A percentile compares a stretch with the other conserved stretches of the same genome.
Conservation (phyloP, 1,140 invertebrate genomes). For the Drosophila sechellia region DNA sequence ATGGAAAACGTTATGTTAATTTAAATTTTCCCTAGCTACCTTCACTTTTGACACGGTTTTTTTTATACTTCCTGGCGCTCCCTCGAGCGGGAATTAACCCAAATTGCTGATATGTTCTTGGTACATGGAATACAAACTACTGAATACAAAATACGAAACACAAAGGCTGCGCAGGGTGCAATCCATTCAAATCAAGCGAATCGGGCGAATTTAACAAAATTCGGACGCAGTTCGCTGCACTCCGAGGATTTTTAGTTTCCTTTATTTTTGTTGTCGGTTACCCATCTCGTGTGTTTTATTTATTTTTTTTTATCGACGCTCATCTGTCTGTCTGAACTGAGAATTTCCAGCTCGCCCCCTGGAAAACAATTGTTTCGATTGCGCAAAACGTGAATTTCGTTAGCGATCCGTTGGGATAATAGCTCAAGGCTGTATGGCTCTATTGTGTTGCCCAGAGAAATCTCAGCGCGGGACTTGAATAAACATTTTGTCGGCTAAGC, state of each 20-base stretch:
- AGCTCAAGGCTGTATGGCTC: constrained; percentile 77
- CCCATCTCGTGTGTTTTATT: constrained; percentile 1
- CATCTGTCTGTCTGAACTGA: constrained; percentile 24
- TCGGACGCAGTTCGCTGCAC: constrained; percentile 41
- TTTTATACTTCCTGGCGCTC: not conserved
- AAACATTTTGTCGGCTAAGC: constrained; percentile 75
- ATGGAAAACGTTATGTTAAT: too few relatives aligned
- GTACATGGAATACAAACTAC: not conserved
- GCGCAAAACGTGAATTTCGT: constrained; percentile 60
- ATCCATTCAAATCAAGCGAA: constrained; percentile 19
- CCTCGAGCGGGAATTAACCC: constrained; percentile 8
- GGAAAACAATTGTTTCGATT: constrained; percentile 73
- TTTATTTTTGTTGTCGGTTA: constrained; percentile 32
- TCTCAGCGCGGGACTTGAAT: constrained; percentile 55
- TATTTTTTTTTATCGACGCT: constrained; percentile 57
- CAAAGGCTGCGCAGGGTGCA: constrained; percentile 12
- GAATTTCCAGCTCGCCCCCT: constrained; percentile 22
- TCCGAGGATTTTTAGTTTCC: constrained; percentile 23
- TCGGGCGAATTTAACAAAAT: constrained; percentile 7
- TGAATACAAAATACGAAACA: not conserved
- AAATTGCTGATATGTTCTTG: constrained; percentile 13
- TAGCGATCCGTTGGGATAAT: constrained; percentile 63
- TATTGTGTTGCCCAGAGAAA: constrained; percentile 45
- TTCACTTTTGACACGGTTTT: constrained; percentile 12
- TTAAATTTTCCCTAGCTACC: not conserved